Evolutionary conservation across 2,113 vertebrate species (phyloP).

Genomic region (Crotalus viridis): DNA sequence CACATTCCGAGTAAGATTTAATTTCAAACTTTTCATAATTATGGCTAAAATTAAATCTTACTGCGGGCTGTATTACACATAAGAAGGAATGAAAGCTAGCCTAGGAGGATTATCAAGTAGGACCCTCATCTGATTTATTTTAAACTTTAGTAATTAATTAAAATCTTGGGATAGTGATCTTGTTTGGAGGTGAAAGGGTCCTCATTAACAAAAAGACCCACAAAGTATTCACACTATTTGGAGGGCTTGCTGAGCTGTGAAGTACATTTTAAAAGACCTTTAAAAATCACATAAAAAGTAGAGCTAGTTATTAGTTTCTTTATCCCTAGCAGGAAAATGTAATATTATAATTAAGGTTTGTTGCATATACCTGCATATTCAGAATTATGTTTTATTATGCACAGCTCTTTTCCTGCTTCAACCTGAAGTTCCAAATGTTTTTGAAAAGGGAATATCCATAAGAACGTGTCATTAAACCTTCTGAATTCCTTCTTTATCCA

Average conservation of each 20-base stretch:
- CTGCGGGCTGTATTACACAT: constrained; percentile 73
- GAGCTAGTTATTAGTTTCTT: constrained; percentile 19
- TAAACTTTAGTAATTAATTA: constrained; percentile 78
- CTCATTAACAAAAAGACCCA: constrained; percentile 51
- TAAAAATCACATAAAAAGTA: not conserved
- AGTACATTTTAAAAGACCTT: constrained; percentile 30
- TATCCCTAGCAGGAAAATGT: constrained; percentile 18
- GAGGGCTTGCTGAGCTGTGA: constrained; percentile 12
- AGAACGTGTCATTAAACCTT: not conserved
- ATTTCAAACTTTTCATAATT: constrained; percentile 80
- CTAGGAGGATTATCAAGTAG: constrained; percentile 73
- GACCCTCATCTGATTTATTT: constrained; percentile 69
- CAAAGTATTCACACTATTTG: constrained; percentile 45
- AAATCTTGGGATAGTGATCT: constrained; percentile 70
- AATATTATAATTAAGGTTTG: not conserved
- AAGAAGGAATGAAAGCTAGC: constrained; percentile 74
- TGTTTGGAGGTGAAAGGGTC: constrained; percentile 68
- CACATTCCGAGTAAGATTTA: constrained; percentile 76
- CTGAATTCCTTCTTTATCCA: not conserved
- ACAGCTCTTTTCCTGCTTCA: not conserved
- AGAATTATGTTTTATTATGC: not conserved
- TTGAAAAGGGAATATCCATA: not conserved
- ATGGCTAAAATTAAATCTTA: constrained; percentile 82
- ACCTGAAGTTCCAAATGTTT: not conserved
- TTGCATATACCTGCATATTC: not conserved